phyloP scores from a whole-genome alignment of 2,888 invertebrate species.

The Leucophenga maculata region DNA sequence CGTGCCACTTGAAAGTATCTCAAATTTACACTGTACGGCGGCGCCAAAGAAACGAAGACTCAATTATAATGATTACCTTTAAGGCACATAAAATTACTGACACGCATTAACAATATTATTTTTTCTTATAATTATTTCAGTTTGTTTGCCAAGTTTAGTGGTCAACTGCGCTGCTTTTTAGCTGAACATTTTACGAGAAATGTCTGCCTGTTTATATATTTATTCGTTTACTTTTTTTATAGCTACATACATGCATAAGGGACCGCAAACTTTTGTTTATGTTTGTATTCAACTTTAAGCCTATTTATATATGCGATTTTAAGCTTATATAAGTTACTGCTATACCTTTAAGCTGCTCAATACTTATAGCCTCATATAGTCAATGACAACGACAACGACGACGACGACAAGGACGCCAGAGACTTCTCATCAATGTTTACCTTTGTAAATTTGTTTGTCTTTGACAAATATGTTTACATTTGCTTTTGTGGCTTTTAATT shows the following conservation, averaged over 20 bases:
- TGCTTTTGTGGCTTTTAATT: slow-evolving; percentile 1
- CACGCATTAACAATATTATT: no score
- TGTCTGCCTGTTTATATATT: background rate
- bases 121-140: background rate
- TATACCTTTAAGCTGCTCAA: no score
- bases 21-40: no score
- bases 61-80: background rate
- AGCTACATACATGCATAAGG: background rate
- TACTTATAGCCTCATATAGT: background rate
- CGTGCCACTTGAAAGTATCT: background rate
- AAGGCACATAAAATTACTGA: background rate
- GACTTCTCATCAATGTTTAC: background rate
- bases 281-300: background rate
- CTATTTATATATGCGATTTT: background rate
- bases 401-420: background rate
- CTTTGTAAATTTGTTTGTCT: slow-evolving; percentile 1
- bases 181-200: no score
- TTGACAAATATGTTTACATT: background rate
- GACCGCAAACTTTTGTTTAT: no score
- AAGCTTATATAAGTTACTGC: background rate
- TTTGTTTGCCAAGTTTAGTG: no score
- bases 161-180: background rate
- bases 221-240: background rate
- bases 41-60: no score
- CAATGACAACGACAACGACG: background rate